These are phyloP conservation scores for Periphyllus acericola DNA, from an alignment of 2,888 invertebrate genomes.

Conservation along the genomic window DNA sequence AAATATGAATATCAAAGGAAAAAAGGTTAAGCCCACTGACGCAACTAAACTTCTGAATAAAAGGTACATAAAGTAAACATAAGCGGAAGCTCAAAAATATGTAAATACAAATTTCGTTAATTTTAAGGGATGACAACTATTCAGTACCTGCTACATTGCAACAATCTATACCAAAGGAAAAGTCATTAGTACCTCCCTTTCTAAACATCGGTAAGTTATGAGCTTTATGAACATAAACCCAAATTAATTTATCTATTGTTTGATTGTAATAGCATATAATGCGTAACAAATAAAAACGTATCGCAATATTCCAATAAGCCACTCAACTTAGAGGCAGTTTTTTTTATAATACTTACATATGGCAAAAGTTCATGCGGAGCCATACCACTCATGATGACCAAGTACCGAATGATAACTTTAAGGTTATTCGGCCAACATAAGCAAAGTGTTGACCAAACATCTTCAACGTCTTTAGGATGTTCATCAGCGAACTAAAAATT, in stretches of 20 bases:
- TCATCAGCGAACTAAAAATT: constrained; percentile 88
- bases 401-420: constrained; percentile 93
- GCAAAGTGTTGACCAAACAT: constrained; percentile 95
- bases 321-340: background rate
- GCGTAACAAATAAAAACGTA: background rate
- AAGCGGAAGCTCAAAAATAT: background rate
- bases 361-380: constrained; percentile 94
- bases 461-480: constrained; percentile 94
- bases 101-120: too few species aligned
- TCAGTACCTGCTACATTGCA: background rate
- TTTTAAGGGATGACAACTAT: background rate
- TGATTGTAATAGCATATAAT: background rate
- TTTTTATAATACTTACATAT: constrained; percentile 76
- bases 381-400: constrained; percentile 96
- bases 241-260: background rate
- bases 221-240: background rate
- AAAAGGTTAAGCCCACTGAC: background rate
- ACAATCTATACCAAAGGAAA: background rate
- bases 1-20: background rate
- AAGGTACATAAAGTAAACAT: background rate
- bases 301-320: too few species aligned
- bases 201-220: background rate
- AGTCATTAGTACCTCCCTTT: background rate
- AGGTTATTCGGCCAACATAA: constrained; percentile 97
- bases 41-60: background rate